A percentile compares a stretch with the other conserved stretches of the same genome.
Conservation (phyloP, 2,888 invertebrate genomes). For the Graphium colonna region DNA sequence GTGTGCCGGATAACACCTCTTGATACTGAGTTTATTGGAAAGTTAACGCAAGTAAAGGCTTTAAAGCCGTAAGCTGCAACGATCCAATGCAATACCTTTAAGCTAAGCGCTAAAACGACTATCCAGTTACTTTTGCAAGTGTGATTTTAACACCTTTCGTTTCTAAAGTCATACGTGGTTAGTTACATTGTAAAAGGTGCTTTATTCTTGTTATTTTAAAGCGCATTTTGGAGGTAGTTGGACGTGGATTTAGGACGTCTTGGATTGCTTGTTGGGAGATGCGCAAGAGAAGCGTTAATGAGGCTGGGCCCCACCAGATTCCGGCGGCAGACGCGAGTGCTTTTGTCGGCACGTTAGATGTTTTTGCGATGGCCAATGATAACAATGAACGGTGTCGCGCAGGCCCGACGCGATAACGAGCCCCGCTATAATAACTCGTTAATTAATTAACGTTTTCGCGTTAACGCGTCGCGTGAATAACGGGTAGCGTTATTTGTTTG, state of each 20-base stretch:
- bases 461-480: neutral
- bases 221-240: slow-evolving; percentile 24
- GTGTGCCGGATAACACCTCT: too few relatives aligned
- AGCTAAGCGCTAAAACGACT: too few relatives aligned
- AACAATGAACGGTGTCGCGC: slow-evolving; percentile 68
- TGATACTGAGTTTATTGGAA: too few relatives aligned
- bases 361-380: slow-evolving; percentile 77
- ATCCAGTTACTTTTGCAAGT: too few relatives aligned
- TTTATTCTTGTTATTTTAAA: slow-evolving; percentile 26
- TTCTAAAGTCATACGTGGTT: neutral
- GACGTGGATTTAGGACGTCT: slow-evolving; percentile 39
- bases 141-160: slow-evolving; percentile 22
- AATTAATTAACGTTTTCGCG: slow-evolving; percentile 52
- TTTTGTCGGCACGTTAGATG: slow-evolving; percentile 72
- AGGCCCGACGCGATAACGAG: slow-evolving; percentile 56
- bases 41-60: too few relatives aligned
- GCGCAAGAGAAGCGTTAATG: slow-evolving; percentile 71
- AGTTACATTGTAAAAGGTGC: slow-evolving; percentile 27
- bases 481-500: slow-evolving; percentile 16
- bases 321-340: slow-evolving; percentile 67
- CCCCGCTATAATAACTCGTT: slow-evolving; percentile 50
- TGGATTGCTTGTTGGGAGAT: slow-evolving; percentile 34
- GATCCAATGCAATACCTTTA: too few relatives aligned
- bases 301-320: slow-evolving; percentile 68
- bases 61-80: too few relatives aligned